Evolutionary conservation across 2,113 vertebrate genomes (phyloP).

Genomic region (Anas platyrhynchos): DNA sequence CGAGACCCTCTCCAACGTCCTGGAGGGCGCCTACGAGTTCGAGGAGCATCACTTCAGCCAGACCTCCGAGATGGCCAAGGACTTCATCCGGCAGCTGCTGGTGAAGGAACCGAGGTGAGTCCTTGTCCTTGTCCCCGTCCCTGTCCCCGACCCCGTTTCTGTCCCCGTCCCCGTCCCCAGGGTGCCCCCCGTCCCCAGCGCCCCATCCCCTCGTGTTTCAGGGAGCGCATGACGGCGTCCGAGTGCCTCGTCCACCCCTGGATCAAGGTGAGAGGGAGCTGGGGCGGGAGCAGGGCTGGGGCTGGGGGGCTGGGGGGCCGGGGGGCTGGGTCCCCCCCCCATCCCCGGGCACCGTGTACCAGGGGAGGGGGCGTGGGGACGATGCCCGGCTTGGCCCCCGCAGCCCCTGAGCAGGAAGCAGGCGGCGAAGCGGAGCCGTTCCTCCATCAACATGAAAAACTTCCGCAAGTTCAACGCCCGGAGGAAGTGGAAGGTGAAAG

Average conservation of each 20-base stretch:
- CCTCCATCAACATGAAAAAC: constrained; percentile 85
- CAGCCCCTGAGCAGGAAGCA: constrained; percentile 78
- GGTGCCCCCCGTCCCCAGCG: rapidly evolving
- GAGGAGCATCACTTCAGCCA: constrained; percentile 74
- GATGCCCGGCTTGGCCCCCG: background rate
- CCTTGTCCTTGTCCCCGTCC: background rate
- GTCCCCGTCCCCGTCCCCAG: rapidly evolving
- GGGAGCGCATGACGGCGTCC: constrained; percentile 77
- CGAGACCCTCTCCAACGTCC: constrained; percentile 79
- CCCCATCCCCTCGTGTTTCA: background rate
- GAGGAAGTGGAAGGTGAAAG: constrained; percentile 82
- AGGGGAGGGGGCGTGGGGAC: background rate
- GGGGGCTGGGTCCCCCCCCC: background rate
- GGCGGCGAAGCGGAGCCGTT: constrained; percentile 73
- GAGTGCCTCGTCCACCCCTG: constrained; percentile 79
- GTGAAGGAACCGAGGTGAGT: constrained; percentile 77
- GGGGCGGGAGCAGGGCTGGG: rapidly evolving
- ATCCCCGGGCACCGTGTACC: background rate
- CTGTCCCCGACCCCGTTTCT: background rate
- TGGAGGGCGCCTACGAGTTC: constrained; percentile 77
- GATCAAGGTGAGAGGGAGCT: constrained; percentile 78
- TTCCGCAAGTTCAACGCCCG: constrained; percentile 82
- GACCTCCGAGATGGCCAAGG: constrained; percentile 80
- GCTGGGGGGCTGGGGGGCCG: rapidly evolving
- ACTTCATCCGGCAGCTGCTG: constrained; percentile 82